Percentiles rank a stretch among this genome's conserved stretches.
Conservation (phyloP, 2,888 invertebrate genomes). For the Pachycephus smyrnensis region DNA sequence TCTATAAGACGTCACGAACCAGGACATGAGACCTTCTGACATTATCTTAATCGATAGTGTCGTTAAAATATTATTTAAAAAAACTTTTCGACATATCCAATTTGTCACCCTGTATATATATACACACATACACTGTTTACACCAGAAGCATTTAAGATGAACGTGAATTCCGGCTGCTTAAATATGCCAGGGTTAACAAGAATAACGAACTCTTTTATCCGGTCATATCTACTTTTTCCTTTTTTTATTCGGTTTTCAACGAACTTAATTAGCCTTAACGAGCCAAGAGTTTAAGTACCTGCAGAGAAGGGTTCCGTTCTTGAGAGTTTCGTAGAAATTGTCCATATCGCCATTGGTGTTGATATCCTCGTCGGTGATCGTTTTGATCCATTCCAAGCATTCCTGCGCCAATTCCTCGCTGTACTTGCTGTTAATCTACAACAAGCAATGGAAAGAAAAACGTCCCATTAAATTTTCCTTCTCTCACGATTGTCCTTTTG, state of each 20-base stretch:
- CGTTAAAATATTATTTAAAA: no score
- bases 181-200: no score
- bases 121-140: no score
- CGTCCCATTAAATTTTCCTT: neutral
- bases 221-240: neutral
- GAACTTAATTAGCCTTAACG: neutral
- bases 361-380: constrained; percentile 86
- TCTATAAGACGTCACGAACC: no score
- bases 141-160: no score
- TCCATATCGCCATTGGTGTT: constrained; percentile 92
- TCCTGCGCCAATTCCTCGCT: constrained; percentile 94
- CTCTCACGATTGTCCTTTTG: no score
- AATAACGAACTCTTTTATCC: no score
- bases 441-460: constrained; percentile 50
- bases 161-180: no score
- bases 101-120: no score
- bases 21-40: no score
- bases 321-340: constrained; percentile 91
- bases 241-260: neutral
- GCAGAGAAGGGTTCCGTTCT: constrained; percentile 92
- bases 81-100: no score
- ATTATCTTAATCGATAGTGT: no score
- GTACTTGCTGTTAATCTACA: constrained; percentile 97
- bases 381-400: constrained; percentile 92
- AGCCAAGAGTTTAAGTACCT: constrained; percentile 71